These are phyloP conservation scores for Notolepis coatsorum DNA, from an alignment of 2,797 vertebrate species.

Conservation along the genomic window DNA sequence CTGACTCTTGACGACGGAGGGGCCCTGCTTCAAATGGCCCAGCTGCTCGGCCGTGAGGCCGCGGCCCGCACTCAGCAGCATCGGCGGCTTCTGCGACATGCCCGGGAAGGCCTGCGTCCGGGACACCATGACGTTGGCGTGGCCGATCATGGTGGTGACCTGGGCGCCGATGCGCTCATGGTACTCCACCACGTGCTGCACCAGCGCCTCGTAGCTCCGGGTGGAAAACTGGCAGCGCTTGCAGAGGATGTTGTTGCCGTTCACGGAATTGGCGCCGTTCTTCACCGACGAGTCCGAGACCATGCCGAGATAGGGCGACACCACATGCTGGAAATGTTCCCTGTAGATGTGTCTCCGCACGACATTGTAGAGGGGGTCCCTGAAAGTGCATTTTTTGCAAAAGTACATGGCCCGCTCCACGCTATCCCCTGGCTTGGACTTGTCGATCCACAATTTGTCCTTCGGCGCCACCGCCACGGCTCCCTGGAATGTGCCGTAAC, in stretches of 20 bases:
- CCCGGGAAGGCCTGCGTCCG: conserved; percentile 83
- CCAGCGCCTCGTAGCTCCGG: conserved; percentile 95
- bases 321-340: conserved; percentile 98
- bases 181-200: conserved; percentile 97
- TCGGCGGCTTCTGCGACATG: conserved; percentile 83
- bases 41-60: conserved; percentile 85
- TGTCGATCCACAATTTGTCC: conserved; percentile 87
- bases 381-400: conserved; percentile 98
- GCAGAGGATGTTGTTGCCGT: conserved; percentile 92
- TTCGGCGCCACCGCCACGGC: conserved; percentile 81
- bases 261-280: conserved; percentile 77
- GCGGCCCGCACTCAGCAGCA: conserved; percentile 81
- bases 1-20: conserved; percentile 81
- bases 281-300: conserved; percentile 89
- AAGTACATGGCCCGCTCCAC: conserved; percentile 97
- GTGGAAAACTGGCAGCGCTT: conserved; percentile 97
- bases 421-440: conserved; percentile 86
- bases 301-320: conserved; percentile 93
- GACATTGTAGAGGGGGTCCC: conserved; percentile 95
- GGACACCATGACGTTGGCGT: conserved; percentile 91
- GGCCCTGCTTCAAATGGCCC: conserved; percentile 89
- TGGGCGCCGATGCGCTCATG: conserved; percentile 98
- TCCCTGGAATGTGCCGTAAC: conserved; percentile 66
- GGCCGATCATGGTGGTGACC: conserved; percentile 97
- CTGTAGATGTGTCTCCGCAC: conserved; percentile 99